These are phyloP conservation scores for Drosophila biarmipes DNA, from an alignment of 1,140 invertebrate species.

Conservation along the genomic window DNA sequence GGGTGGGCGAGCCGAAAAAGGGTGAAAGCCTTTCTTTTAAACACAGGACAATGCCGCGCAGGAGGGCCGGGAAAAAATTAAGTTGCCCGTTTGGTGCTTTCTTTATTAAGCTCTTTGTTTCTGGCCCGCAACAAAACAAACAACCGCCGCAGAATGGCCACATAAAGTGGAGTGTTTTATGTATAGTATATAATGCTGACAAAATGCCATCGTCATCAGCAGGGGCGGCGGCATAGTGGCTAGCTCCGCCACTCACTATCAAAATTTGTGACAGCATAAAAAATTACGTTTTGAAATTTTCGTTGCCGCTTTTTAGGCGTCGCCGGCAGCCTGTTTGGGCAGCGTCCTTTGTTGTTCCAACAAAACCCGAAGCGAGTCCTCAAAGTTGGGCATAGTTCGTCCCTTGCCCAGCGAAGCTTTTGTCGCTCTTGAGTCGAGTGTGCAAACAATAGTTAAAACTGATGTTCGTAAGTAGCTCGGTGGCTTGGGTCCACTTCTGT, in stretches of 20 bases:
- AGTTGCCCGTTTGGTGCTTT: constrained; percentile 47
- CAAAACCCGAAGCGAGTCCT: constrained; percentile 58
- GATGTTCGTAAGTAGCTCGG: constrained; percentile 74
- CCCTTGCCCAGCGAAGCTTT: constrained; percentile 10
- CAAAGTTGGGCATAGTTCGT: constrained; percentile 67
- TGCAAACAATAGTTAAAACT: constrained; percentile 83
- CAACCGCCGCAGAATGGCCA: constrained; percentile 64
- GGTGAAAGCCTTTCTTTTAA: constrained; percentile 21
- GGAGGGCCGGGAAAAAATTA: constrained; percentile 37
- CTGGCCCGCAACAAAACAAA: constrained; percentile 53
- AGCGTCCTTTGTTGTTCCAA: constrained; percentile 74
- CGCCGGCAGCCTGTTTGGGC: constrained; percentile 69
- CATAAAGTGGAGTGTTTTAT: constrained; percentile 73
- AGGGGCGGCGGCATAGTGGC: constrained; percentile 3
- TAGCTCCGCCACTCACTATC: constrained; percentile 5
- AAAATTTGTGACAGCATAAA: constrained; percentile 77
- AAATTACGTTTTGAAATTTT: constrained; percentile 70
- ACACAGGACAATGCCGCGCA: constrained; percentile 25
- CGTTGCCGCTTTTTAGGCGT: constrained; percentile 71
- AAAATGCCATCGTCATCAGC: constrained; percentile 60
- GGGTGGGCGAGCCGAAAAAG: constrained; percentile 12
- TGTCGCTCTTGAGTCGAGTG: constrained; percentile 53
- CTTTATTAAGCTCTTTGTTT: constrained; percentile 57
- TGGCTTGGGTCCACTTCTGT: constrained; percentile 16
- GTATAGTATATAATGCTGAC: constrained; percentile 64